phyloP scores from a whole-genome alignment of 2,113 vertebrate genomes.

The Hystrix brachyura region DNA sequence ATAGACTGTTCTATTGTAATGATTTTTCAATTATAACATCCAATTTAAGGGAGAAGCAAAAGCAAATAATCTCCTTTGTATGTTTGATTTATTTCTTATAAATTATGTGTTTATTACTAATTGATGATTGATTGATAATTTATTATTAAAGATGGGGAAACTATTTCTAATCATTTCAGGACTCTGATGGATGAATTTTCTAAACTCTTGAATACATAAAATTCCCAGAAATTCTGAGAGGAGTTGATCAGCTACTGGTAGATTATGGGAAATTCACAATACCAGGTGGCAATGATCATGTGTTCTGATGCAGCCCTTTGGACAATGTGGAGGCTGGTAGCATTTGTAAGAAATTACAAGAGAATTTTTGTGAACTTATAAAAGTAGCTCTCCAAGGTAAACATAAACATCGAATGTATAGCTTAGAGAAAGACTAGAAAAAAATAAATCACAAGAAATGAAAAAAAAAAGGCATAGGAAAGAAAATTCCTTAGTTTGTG shows the following conservation, averaged over 20 bases:
- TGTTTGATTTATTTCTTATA: not conserved
- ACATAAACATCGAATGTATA: conserved; percentile 10
- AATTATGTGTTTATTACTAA: not conserved
- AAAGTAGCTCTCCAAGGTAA: not conserved
- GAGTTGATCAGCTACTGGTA: not conserved
- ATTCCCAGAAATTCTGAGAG: conserved; percentile 3
- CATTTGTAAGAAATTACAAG: conserved; percentile 18
- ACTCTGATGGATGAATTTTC: not conserved
- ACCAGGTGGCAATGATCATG: not conserved
- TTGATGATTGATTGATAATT: not conserved
- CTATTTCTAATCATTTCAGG: not conserved
- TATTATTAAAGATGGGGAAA: not conserved
- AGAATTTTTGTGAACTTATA: not conserved
- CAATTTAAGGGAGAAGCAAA: not conserved
- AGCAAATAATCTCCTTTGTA: not conserved
- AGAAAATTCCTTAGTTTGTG: not conserved
- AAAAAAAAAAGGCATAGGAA: not conserved
- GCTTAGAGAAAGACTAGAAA: conserved; percentile 23
- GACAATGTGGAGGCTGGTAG: not conserved
- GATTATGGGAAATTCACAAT: not conserved
- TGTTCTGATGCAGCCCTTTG: not conserved
- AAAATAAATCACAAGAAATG: not conserved
- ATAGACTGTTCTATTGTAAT: not conserved
- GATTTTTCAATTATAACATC: not conserved
- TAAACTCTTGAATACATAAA: not conserved